Evolutionary conservation across 2,888 invertebrate genomes (phyloP), one percentile per base, ranked within the genome.

Genomic region (Drosophila imparisetae): DNA sequence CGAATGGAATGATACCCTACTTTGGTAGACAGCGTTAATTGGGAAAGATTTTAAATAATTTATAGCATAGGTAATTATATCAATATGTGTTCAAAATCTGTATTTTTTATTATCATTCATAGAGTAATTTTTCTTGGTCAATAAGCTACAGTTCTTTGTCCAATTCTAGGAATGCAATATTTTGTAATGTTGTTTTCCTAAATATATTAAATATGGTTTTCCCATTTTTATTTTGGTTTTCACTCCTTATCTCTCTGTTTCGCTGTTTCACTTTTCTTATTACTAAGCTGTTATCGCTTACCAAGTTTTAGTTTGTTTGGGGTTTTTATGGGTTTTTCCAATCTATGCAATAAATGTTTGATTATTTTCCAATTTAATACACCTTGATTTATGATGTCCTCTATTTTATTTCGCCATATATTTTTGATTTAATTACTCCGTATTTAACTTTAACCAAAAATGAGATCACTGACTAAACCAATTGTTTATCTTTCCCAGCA

Each of bases 1-100:
- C 15, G 48, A 71, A 59, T 60, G 10, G n/a, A 18, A 0, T 29
- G 24, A 55, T 69, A 73, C 76, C 69, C 77, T 77, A 40, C 32
- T 10, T 40, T 24, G 8, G 21, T 13, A 18, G 10, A 8, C 18
- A 34, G 18, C 18, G 18, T 11, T 34, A 32, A 49, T 49, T 18
- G 4, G 4, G 24, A 45, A 7, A 4, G 3, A 7, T 21, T 52
- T 7, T 32, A n/a, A 15, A 21, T 7, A 4, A 18, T 30, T 13
- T 21, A 11, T 21, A 7, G 21, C 21, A 15, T 13, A 21, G 4
- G 6, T 13, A 13, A 21, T 6, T 13, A 13, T 45, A 21, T 13
- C 4, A 21, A 21, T 13, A 7, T 21, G 21, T 21, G 21, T 18
- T 49, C 10, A 18, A 18, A 10, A 49, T 27, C 5, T 49, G 7